Base-by-base conservation (phyloP, 2,888 invertebrate genomes). In the Saturnia pavonia region DNA sequence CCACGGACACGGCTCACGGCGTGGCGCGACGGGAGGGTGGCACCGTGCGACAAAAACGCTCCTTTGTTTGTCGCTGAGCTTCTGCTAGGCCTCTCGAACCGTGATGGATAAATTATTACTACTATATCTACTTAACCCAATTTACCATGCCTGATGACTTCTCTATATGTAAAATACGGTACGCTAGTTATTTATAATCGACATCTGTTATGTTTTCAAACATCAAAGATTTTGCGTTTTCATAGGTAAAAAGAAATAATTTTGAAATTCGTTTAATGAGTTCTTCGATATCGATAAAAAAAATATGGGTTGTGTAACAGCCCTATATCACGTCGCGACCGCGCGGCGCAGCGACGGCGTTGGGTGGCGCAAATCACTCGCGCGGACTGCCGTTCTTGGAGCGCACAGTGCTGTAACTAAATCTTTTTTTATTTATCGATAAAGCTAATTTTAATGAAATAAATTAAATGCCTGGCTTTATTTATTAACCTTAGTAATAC, bases 361-460 rank as follows among this genome's bases (percentile, higher is more conserved):
- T 87, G 91, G 92, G 93, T 89, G 93, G 92, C 86, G 91, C 93
- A 89, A 92, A 91, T 92, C 93, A 92, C 88, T 92, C 93, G 92
- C 93, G 93, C 90, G 92, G 86, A 93, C 92, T 91, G 90, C 92
- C 92, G 91, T 88, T 92, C 91, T 91, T 90, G 84, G 86, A 88
- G 86, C 85, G 81, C 84, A 79, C 83, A 82, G 85, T 82, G 89
- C 77, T 84, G 86, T 80, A 84, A 77, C 83, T 80, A 78, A 25
- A 82, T 82, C 82, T 84, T 80, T 82, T 82, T 84, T 83, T 84
- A 81, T 85, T 86, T 89, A 85, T 91, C 91, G 91, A 91, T 88
- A 84, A 84, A 86, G 19, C 7, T 45, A 45, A 25, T n/a, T 22
- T 22, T 19, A n/a, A 19, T 22, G 4, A 16, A 14, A 7, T 11